Evolutionary conservation across 2,888 invertebrate genomes (phyloP).

Genomic region (Muscina levida): DNA sequence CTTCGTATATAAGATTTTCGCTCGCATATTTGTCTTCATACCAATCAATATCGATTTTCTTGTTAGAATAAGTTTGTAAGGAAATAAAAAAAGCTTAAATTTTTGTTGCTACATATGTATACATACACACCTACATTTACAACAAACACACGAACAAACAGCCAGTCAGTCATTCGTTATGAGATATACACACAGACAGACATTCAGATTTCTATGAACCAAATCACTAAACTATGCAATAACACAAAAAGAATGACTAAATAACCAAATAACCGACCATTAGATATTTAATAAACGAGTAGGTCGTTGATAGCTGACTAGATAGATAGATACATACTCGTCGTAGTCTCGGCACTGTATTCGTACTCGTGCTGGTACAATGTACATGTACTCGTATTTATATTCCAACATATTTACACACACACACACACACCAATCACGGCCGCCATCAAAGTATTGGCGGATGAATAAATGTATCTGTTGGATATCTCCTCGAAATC

Average conservation of each 20-base stretch:
- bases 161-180: neutral
- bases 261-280: slow-evolving; percentile 37
- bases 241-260: slow-evolving; percentile 27
- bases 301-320: slow-evolving; percentile 31
- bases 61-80: too few species aligned
- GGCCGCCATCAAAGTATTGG: neutral
- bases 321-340: slow-evolving; percentile 7
- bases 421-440: neutral
- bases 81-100: too few species aligned
- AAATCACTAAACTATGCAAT: slow-evolving; percentile 25
- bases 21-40: too few species aligned
- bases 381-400: too few species aligned
- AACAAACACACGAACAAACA: too few species aligned
- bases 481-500: neutral
- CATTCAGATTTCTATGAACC: slow-evolving; percentile 1
- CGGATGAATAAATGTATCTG: neutral
- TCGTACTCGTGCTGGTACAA: too few species aligned
- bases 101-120: too few species aligned
- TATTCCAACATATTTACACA: neutral
- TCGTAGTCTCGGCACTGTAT: too few species aligned
- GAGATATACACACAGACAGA: neutral
- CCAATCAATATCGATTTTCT: too few species aligned
- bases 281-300: slow-evolving; percentile 40
- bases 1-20: too few species aligned
- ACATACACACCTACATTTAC: too few species aligned